phyloP scores from a whole-genome alignment of 2,797 vertebrate genomes.

The Tenualosa thibaudeaui region DNA sequence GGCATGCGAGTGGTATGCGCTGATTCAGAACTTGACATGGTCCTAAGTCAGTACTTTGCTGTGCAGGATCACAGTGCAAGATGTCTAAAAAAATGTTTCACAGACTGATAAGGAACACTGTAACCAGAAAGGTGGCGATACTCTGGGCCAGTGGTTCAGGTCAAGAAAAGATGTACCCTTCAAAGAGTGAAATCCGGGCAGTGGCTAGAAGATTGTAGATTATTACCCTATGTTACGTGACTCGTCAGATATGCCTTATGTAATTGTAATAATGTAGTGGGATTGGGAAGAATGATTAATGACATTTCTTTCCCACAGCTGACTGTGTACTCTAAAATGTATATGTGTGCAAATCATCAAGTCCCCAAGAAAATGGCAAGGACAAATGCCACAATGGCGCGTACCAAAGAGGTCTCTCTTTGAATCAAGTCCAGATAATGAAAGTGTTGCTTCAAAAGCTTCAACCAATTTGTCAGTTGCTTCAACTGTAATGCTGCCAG shows the following conservation, averaged over 20 bases:
- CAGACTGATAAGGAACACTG: conserved; percentile 46
- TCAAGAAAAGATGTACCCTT: conserved; percentile 39
- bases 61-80: conserved; percentile 19
- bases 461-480: conserved; percentile 8
- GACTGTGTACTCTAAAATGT: conserved; percentile 30
- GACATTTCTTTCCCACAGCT: conserved; percentile 18
- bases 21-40: conserved; percentile 38
- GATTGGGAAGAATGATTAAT: background rate
- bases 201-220: conserved; percentile 9
- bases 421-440: background rate
- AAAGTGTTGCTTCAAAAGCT: background rate
- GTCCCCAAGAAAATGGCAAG: conserved; percentile 46
- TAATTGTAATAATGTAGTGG: conserved; percentile 7
- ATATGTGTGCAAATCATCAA: conserved; percentile 45
- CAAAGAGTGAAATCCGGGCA: conserved; percentile 34
- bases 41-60: conserved; percentile 37
- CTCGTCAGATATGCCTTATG: conserved; percentile 5
- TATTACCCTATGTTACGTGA: conserved; percentile 41
- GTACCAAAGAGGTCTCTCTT: background rate
- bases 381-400: conserved; percentile 35
- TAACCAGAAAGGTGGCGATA: conserved; percentile 44
- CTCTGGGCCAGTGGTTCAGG: conserved; percentile 38
- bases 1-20: conserved; percentile 32
- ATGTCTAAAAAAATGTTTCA: conserved; percentile 49
- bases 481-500: conserved; percentile 17